phyloP scores from a whole-genome alignment of 2,888 invertebrate genomes.

The Acronicta alni region DNA sequence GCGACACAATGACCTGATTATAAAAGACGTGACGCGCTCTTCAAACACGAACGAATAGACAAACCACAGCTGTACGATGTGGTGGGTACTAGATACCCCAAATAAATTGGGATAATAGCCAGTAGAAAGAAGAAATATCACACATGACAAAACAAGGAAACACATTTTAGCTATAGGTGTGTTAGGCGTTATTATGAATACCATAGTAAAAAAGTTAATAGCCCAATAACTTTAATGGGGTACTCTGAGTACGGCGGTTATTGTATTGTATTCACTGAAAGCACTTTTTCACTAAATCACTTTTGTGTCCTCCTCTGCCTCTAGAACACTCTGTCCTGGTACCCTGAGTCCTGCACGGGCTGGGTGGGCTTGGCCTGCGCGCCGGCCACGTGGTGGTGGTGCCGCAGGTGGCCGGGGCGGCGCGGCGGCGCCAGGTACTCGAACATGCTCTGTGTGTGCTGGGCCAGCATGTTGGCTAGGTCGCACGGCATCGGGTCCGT shows the following conservation, averaged over 20 bases:
- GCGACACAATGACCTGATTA: too few species aligned
- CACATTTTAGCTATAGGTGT: too few species aligned
- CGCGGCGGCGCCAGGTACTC: constrained; percentile 93
- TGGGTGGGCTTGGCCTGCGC: constrained; percentile 78
- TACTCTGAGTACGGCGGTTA: neutral
- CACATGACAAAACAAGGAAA: too few species aligned
- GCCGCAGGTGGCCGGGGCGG: constrained; percentile 92
- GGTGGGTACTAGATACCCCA: too few species aligned
- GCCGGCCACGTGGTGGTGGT: constrained; percentile 91
- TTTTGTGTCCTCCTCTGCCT: constrained; percentile 1
- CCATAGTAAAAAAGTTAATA: neutral
- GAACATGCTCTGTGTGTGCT: constrained; percentile 97
- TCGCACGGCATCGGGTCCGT: constrained; percentile 98
- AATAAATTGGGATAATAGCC: too few species aligned
- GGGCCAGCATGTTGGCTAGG: constrained; percentile 96
- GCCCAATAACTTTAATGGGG: neutral
- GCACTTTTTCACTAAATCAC: neutral
- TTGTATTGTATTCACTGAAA: neutral
- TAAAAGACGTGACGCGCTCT: too few species aligned
- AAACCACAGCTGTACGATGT: too few species aligned
- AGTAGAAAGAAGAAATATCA: too few species aligned
- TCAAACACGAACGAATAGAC: too few species aligned
- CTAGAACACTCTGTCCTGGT: constrained; percentile 95
- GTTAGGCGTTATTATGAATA: too few species aligned
- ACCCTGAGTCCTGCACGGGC: constrained; percentile 93